These are phyloP conservation scores for Cepaea nemoralis DNA, from an alignment of 1,140 invertebrate genomes.

Conservation along the genomic window DNA sequence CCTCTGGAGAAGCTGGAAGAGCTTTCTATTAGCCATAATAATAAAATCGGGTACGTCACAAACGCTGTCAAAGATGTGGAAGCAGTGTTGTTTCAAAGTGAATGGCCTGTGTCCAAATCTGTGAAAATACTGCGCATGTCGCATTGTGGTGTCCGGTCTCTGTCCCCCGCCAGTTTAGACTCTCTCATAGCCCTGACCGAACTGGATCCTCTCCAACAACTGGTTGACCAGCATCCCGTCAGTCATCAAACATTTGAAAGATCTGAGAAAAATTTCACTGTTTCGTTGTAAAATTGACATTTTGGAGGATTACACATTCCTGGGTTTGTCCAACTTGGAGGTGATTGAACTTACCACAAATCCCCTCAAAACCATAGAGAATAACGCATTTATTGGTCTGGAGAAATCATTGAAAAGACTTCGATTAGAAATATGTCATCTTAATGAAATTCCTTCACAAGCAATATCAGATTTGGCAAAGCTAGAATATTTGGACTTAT, in stretches of 20 bases:
- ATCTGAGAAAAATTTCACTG: background rate
- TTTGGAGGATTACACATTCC: constrained; percentile 16
- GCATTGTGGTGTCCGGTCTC: constrained; percentile 20
- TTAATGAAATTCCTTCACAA: constrained; percentile 17
- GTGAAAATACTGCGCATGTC: constrained; percentile 12
- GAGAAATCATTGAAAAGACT: constrained; percentile 23
- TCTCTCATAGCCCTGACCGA: constrained; percentile 3
- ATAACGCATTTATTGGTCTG: constrained; percentile 14
- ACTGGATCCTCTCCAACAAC: constrained; percentile 34
- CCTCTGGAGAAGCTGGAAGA: background rate
- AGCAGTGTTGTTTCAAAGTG: background rate
- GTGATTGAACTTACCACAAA: constrained; percentile 14
- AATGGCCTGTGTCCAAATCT: background rate
- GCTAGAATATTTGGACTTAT: constrained; percentile 28
- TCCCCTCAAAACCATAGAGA: background rate
- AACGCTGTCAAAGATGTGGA: constrained; percentile 8
- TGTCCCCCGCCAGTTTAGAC: background rate
- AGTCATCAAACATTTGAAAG: constrained; percentile 1
- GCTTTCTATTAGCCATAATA: constrained; percentile 33
- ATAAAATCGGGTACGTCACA: constrained; percentile 4
- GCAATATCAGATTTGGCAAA: constrained; percentile 14
- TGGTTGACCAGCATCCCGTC: constrained; percentile 12
- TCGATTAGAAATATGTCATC: background rate
- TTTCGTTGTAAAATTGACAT: background rate
- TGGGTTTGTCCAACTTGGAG: constrained; percentile 3